Conservation (phyloP, 2,113 vertebrate species). For the Aythya baeri region DNA sequence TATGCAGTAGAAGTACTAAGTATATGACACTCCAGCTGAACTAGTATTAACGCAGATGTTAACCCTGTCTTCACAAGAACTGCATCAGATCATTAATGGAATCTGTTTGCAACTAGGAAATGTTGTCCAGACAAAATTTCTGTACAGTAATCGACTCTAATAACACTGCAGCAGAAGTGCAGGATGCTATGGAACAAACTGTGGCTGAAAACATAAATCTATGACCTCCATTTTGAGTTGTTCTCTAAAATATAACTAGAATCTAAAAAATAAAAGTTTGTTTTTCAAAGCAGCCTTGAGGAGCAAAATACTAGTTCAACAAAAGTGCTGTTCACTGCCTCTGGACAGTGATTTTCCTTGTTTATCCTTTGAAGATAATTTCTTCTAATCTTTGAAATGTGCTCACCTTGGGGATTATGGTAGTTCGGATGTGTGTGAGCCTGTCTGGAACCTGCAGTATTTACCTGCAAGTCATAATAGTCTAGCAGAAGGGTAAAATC, state of each 20-base stretch:
- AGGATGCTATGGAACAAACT: neutral
- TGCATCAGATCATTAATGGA: neutral
- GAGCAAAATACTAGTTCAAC: neutral
- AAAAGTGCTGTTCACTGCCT: neutral
- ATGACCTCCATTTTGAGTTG: neutral
- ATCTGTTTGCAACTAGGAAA: neutral
- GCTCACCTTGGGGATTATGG: slow-evolving; percentile 44
- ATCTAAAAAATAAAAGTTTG: neutral
- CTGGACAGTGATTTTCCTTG: neutral
- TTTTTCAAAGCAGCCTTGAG: neutral
- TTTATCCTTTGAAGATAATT: slow-evolving; percentile 18
- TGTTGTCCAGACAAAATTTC: neutral
- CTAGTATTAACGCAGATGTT: neutral
- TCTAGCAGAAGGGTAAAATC: slow-evolving; percentile 53
- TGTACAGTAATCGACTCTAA: neutral
- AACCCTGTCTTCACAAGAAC: neutral
- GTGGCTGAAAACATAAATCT: neutral
- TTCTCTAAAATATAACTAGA: neutral
- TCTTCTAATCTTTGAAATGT: neutral
- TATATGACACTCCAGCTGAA: neutral
- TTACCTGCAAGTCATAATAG: slow-evolving; percentile 29
- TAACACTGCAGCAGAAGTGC: neutral
- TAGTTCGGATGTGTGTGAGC: neutral
- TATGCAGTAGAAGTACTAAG: neutral
- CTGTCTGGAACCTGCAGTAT: neutral